Conservation (phyloP, 2,797 vertebrate species). For the Scyliorhinus canicula region DNA sequence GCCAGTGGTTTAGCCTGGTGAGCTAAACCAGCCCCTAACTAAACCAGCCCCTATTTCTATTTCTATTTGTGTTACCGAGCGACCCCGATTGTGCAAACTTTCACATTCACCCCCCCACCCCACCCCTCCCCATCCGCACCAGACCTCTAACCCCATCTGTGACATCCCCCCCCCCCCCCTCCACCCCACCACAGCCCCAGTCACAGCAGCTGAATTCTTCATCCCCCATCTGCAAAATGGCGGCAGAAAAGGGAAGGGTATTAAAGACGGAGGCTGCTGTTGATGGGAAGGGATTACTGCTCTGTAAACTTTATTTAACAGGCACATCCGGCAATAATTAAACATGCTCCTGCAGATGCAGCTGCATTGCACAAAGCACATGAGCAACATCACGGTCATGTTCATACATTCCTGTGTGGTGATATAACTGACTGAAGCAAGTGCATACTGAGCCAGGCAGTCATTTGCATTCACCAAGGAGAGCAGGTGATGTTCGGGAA, state of each 20-base stretch:
- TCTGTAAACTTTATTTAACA: neutral
- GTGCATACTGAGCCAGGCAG: neutral
- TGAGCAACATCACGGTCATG: neutral
- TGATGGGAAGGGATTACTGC: neutral
- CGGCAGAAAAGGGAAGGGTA: neutral
- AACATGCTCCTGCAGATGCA: neutral
- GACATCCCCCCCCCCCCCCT: too few species aligned
- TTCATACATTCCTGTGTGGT: neutral
- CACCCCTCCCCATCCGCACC: neutral
- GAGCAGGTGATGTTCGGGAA: neutral
- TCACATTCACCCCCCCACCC: neutral
- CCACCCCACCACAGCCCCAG: neutral
- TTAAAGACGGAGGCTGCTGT: neutral
- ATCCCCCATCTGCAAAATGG: neutral
- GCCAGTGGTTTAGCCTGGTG: too few species aligned
- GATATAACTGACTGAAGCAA: neutral
- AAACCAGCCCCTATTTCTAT: too few species aligned
- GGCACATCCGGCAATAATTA: neutral
- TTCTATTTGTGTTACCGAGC: neutral
- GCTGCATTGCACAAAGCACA: neutral
- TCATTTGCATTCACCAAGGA: neutral
- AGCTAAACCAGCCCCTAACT: too few species aligned
- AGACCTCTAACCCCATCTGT: neutral
- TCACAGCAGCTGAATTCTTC: neutral
- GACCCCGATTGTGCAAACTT: neutral